These are phyloP conservation scores for Proterorhinus semilunaris DNA, from an alignment of 2,113 vertebrate species.

Conservation along the genomic window DNA sequence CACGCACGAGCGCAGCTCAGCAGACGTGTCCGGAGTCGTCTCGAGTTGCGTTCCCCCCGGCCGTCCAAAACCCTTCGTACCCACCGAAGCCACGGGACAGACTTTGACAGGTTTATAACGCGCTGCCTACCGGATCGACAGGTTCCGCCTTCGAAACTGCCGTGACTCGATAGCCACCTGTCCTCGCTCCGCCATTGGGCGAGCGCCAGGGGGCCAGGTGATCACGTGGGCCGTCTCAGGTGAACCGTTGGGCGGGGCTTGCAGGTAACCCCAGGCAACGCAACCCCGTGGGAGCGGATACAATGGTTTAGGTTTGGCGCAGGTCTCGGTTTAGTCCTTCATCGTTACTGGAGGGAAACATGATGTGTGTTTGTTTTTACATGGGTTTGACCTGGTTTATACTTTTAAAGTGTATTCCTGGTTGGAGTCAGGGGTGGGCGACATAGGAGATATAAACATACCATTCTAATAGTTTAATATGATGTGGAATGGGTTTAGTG, in stretches of 20 bases:
- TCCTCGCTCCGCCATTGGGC: conserved; percentile 52
- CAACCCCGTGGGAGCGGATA: conserved; percentile 9
- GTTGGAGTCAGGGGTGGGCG: too few species aligned
- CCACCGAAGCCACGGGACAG: background rate
- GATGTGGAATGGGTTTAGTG: too few species aligned
- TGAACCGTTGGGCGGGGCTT: conserved; percentile 47
- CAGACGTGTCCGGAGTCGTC: background rate
- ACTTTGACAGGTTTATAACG: conserved; percentile 47
- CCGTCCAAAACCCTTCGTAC: background rate
- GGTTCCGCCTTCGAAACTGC: conserved; percentile 74
- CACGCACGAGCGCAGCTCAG: conserved; percentile 21
- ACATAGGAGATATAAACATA: too few species aligned
- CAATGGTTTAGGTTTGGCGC: too few species aligned
- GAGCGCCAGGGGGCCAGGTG: background rate
- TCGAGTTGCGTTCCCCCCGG: background rate
- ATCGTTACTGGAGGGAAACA: too few species aligned
- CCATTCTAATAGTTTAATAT: too few species aligned
- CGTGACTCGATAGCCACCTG: conserved; percentile 50
- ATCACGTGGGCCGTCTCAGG: conserved; percentile 56
- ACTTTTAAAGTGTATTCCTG: too few species aligned
- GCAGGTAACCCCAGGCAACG: conserved; percentile 52
- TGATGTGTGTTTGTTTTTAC: too few species aligned
- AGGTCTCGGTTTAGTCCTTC: too few species aligned
- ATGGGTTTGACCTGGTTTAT: too few species aligned
- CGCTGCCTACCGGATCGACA: conserved; percentile 44